A percentile compares a stretch with the other conserved stretches of the same genome.
Conservation (phyloP, 2,113 vertebrate species). For the Spizaetus ornatus region DNA sequence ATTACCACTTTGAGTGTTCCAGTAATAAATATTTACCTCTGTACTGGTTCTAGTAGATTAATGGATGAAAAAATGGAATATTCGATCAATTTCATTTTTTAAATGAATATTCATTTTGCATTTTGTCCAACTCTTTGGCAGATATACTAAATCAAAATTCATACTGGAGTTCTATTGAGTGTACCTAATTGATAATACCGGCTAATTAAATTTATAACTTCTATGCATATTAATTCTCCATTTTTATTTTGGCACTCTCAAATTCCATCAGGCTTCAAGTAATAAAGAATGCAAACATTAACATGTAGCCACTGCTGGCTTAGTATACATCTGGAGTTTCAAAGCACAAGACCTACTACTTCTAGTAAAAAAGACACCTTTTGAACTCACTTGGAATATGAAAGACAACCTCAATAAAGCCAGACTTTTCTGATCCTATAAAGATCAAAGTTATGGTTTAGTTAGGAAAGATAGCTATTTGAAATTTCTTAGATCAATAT, state of each 20-base stretch:
- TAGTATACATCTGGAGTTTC: background rate
- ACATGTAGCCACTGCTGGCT: background rate
- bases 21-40: background rate
- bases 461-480: background rate
- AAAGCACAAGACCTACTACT: background rate
- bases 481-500: background rate
- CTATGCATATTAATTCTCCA: conserved; percentile 10
- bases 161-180: background rate
- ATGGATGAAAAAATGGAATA: background rate
- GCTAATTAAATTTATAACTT: conserved; percentile 39
- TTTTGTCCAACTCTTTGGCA: background rate
- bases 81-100: background rate
- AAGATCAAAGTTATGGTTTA: background rate
- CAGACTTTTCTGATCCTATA: background rate
- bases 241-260: conserved; percentile 25
- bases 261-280: background rate
- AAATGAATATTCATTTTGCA: conserved; percentile 1
- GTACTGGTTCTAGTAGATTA: background rate
- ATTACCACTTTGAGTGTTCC: background rate
- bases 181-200: background rate
- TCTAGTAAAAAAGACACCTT: background rate
- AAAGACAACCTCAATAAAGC: background rate
- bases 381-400: background rate
- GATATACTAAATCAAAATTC: background rate
- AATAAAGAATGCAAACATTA: background rate